Evolutionary conservation across 2,113 vertebrate genomes (phyloP), one percentile per base, ranked within the genome.

Genomic region (Himantopus leucocephalus): DNA sequence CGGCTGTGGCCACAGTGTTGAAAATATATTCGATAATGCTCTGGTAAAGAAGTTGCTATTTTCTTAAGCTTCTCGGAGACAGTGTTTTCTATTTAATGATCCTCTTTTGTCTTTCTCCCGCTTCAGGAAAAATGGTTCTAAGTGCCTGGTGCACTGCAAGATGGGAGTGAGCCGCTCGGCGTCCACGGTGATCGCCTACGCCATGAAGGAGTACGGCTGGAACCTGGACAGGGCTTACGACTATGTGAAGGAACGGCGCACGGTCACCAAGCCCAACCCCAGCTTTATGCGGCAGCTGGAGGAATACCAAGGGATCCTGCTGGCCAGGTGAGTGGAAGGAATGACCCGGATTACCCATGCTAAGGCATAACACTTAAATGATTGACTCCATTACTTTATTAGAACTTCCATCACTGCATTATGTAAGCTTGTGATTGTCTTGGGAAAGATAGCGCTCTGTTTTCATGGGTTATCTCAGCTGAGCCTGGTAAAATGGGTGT

Each of bases 161-260:
- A 99, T 99, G 99, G 99, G 99, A 1, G 99, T 99, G 97, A 99
- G 99, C 68, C 99, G 99, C 89, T 99, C 99, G 0, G 99, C 99
- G 2, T 99, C 99, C 97, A 99, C 99, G 0, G 99, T 99, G 88
- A 99, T 99, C 19, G 99, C 99, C 39, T 99, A 99, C 1, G 99
- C 99, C 50, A 99, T 99, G 99, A 99, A 99, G 96, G 99, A 99
- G 41, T 99, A 99, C 1, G 99, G 99, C 98, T 99, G 99, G 99
- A 98, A 99, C 95, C 98, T 99, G 97, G 99, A 99, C 92, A 98
- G 98, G 11, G 99, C 99, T 12, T 99, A 99, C 12, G 98, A 99
- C 85, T 99, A 99, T 1, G 99, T 99, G n/a, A 99, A 99, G 92
- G 99, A 99, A 14, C 98, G 98, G 30, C 99, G 99, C 24, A 97